Base-by-base conservation (phyloP, 2,113 vertebrate genomes). In the Lophius piscatorius region DNA sequence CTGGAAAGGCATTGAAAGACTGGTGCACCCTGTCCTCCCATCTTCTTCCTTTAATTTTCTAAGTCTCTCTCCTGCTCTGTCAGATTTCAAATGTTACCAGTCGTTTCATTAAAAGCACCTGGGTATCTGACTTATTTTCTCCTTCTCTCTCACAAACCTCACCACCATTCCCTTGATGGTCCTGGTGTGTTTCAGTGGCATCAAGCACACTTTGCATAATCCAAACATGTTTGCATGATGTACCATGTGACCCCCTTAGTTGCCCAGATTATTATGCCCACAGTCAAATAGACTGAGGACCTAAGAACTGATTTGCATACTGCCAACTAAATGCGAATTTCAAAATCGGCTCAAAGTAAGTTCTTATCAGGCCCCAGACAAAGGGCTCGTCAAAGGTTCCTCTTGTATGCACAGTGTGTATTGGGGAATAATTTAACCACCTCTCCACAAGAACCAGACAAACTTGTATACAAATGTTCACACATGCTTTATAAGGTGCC, bases 151-250 rank as follows among this genome's bases (percentile, higher is more conserved):
- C 24, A 40, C 22, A 33, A 9, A 42, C 9, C 23, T 28, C 4
- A 4, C 6, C 10, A 4, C 1, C 2, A 0, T 39, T 54, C 44
- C 46, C 57, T 50, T 67, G 31, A 73, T 54, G 47, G 57, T 40
- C 52, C 18, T 42, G 13, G 17, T 17, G 35, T 49, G 41, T 52
- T 68, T 12, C 45, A 47, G 56, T 69, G 47, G 60, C 63, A 68
- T 45, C 63, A 58, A 21, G 36, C 48, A 40, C 62, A 40, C 39
- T 87, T 87, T 84, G 82, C 80, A 83, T 86, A 86, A 82, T 72
- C 81, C 60, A 74, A 41, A 12, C 67, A 51, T 84, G 82, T 81
- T 78, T 83, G 59, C 76, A 78, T 76, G 65, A 10, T 54, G 62
- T 44, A 76, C 74, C 78, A 62, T 58, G 64, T 85, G 59, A 60